Evolutionary conservation across 1,140 invertebrate genomes (phyloP).

Genomic region (Stratiolaelaps scimitus): DNA sequence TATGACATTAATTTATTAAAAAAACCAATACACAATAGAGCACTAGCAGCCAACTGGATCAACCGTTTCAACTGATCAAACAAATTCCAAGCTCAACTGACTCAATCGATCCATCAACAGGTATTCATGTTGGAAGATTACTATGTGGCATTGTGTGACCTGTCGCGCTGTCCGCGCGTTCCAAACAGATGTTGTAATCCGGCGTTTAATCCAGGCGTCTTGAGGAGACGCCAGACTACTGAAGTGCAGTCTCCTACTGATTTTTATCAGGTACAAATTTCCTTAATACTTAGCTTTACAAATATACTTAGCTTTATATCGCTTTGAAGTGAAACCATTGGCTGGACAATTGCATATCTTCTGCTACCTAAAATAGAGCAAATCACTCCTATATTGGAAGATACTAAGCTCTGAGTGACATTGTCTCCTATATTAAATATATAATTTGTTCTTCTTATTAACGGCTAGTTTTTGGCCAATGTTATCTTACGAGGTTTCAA

Average conservation of each 20-base stretch:
- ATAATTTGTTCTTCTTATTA: not conserved
- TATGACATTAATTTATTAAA: no score
- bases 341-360: not conserved
- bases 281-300: no score
- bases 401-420: not conserved
- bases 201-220: not conserved
- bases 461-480: no score
- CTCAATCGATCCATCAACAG: no score
- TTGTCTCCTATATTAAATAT: not conserved
- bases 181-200: slow-evolving; percentile 5
- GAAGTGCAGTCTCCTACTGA: not conserved
- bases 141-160: slow-evolving; percentile 6
- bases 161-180: not conserved
- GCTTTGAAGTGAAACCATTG: not conserved
- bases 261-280: slow-evolving; percentile 7
- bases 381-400: not conserved
- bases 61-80: no score
- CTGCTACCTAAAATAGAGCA: not conserved
- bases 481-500: no score
- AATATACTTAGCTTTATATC: not conserved
- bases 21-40: no score
- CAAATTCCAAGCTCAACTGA: not conserved
- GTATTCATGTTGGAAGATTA: slow-evolving; percentile 23
- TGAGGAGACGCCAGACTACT: not conserved
- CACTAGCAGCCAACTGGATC: no score